Evolutionary conservation across 2,888 invertebrate species (phyloP).

Genomic region (Drosophila macrospina): DNA sequence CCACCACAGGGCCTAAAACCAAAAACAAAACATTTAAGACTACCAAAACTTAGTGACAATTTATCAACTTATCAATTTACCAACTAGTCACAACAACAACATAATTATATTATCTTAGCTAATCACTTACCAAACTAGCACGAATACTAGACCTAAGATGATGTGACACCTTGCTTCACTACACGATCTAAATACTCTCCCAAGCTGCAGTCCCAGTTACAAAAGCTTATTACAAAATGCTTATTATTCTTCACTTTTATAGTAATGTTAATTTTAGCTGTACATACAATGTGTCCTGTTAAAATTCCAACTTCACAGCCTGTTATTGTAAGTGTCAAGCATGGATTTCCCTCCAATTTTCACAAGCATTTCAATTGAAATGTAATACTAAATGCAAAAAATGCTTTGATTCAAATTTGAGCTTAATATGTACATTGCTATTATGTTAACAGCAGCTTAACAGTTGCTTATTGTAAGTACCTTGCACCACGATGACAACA

Average conservation of each 20-base stretch:
- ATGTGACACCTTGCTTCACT: slow-evolving; percentile 1
- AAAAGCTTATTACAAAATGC: neutral
- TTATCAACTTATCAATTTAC: slow-evolving; percentile 22
- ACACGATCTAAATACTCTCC: neutral
- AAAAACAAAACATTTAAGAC: slow-evolving; percentile 19
- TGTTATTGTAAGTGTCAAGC: neutral
- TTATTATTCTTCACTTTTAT: neutral
- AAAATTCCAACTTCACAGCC: neutral
- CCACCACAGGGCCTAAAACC: slow-evolving; percentile 35
- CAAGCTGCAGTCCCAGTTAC: neutral
- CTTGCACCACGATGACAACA: too few species aligned
- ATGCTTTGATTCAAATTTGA: too few species aligned
- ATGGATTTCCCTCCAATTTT: too few species aligned
- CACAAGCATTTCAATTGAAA: too few species aligned
- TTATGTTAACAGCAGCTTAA: too few species aligned
- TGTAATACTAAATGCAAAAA: too few species aligned
- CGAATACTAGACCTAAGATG: slow-evolving; percentile 18
- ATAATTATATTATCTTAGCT: slow-evolving; percentile 34
- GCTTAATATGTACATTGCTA: too few species aligned
- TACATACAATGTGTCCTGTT: neutral
- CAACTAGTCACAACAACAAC: slow-evolving; percentile 30
- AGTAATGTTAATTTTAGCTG: neutral
- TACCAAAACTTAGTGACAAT: slow-evolving; percentile 41
- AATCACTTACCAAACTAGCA: slow-evolving; percentile 68
- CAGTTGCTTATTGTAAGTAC: too few species aligned